Conservation (phyloP, 2,113 vertebrate species). For the Pica pica region DNA sequence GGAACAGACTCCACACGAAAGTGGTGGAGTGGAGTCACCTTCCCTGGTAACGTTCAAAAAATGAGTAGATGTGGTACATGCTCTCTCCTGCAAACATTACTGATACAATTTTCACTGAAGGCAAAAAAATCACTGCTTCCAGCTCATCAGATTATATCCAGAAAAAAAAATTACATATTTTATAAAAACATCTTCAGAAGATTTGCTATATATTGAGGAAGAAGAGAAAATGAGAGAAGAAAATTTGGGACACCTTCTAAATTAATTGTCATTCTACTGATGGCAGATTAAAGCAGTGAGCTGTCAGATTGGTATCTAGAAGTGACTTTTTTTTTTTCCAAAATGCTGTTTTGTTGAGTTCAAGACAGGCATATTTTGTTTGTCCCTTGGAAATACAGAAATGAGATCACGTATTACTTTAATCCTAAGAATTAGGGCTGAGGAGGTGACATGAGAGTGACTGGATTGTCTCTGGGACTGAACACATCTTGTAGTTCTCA, state of each 20-base stretch:
- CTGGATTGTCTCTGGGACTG: background rate
- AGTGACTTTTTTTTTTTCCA: background rate
- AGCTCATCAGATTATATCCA: background rate
- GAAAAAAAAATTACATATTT: background rate
- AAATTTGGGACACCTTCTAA: background rate
- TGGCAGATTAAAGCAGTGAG: background rate
- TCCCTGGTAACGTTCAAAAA: background rate
- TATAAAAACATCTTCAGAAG: background rate
- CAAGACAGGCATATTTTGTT: background rate
- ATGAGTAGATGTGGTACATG: no score
- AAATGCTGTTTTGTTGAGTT: background rate
- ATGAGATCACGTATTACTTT: background rate
- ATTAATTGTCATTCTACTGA: background rate
- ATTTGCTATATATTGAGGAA: background rate
- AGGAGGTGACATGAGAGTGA: background rate
- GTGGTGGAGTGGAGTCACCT: background rate
- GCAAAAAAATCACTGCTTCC: background rate
- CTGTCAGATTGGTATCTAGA: background rate
- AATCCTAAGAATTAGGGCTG: background rate
- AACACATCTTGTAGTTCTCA: background rate
- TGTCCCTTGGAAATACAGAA: background rate
- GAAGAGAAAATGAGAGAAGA: background rate
- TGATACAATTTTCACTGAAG: background rate
- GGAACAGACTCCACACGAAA: background rate
- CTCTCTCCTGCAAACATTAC: background rate